Evolutionary conservation across 2,113 vertebrate genomes (phyloP).

Genomic region (Chauna torquata): DNA sequence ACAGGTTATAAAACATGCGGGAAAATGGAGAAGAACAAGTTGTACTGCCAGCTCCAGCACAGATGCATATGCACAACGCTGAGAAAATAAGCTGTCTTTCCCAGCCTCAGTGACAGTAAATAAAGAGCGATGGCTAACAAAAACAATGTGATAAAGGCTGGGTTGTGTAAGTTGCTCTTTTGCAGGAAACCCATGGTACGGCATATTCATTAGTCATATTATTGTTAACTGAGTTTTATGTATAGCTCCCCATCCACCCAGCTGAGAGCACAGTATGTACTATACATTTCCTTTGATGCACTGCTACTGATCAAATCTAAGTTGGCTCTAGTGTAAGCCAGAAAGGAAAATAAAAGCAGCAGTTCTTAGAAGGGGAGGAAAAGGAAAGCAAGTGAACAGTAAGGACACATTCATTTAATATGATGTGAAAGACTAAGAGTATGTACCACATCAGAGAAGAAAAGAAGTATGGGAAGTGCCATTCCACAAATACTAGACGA

Average conservation of each 20-base stretch:
- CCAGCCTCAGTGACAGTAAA: slow-evolving; percentile 39
- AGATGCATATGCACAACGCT: slow-evolving; percentile 26
- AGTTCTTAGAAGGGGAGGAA: neutral
- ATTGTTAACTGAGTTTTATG: slow-evolving; percentile 21
- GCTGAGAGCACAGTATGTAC: slow-evolving; percentile 25
- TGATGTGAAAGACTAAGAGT: neutral
- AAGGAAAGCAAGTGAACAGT: neutral
- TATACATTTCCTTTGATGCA: slow-evolving; percentile 29
- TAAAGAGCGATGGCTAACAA: slow-evolving; percentile 6
- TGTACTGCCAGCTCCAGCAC: slow-evolving; percentile 49
- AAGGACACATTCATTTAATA: neutral
- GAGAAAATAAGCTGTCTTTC: slow-evolving; percentile 46
- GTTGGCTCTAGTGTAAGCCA: neutral
- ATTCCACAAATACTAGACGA: neutral
- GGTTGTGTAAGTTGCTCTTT: slow-evolving; percentile 2
- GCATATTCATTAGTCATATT: slow-evolving; percentile 45
- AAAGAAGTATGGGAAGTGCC: neutral
- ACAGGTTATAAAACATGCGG: slow-evolving; percentile 21
- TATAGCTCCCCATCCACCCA: neutral
- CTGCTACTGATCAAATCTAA: slow-evolving; percentile 4
- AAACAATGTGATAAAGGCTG: slow-evolving; percentile 55
- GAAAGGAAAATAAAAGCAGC: slow-evolving; percentile 39
- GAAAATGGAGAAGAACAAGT: slow-evolving; percentile 38
- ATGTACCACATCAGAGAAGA: neutral
- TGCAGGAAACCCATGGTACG: neutral